Evolutionary conservation across 2,797 vertebrate species (phyloP).

Genomic region (Anabacerthia variegaticeps): DNA sequence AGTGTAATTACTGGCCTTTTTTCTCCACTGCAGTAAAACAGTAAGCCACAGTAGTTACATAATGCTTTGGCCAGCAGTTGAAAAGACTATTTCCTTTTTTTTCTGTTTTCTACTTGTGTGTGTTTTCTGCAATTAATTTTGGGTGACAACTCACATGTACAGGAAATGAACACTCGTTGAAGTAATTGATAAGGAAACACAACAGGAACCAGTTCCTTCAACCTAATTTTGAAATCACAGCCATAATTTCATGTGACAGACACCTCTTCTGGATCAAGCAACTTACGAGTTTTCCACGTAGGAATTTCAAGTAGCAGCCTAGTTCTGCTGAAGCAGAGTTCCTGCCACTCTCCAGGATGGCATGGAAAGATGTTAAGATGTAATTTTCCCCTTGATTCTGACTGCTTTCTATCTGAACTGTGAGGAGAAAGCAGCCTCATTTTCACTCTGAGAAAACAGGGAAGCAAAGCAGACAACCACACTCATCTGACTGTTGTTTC

Average conservation of each 20-base stretch:
- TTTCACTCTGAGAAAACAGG: not conserved
- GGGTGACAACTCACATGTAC: not conserved
- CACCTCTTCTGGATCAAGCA: not conserved
- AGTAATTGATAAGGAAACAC: not conserved
- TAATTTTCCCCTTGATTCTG: not conserved
- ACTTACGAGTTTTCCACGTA: accelerated
- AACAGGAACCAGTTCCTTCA: not conserved
- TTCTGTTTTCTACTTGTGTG: not conserved
- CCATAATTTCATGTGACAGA: not conserved
- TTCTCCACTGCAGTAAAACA: not conserved
- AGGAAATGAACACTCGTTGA: not conserved
- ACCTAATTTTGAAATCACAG: not conserved
- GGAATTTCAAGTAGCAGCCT: not conserved
- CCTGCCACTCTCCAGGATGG: accelerated
- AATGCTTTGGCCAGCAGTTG: not conserved
- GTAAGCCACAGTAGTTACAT: not conserved
- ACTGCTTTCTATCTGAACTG: not conserved
- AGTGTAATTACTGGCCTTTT: not conserved
- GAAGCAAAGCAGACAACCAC: not conserved
- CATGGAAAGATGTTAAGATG: not conserved
- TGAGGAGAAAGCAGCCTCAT: not conserved
- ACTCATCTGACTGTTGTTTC: not conserved
- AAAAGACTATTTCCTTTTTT: not conserved
- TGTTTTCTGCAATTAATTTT: not conserved
- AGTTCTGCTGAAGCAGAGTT: accelerated